Conservation (phyloP, 1,140 invertebrate genomes). For the Nasonia vitripennis region DNA sequence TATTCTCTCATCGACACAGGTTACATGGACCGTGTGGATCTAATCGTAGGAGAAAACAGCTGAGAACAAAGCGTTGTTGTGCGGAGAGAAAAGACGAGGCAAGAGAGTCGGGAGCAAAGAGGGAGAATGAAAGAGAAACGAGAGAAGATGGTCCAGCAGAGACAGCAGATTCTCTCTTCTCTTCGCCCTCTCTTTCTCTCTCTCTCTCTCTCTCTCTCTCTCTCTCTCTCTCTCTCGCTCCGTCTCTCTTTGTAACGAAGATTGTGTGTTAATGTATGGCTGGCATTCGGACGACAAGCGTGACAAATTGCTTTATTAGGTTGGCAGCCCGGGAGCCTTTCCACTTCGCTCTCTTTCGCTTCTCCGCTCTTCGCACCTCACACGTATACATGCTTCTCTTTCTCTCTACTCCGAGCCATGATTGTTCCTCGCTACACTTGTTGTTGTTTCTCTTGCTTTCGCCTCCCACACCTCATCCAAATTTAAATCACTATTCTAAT, state of each 20-base stretch:
- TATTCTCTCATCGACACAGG: too few relatives aligned
- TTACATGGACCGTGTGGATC: too few relatives aligned
- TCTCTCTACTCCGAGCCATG: constrained; percentile 30
- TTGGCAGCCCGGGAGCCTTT: constrained; percentile 72
- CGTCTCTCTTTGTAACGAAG: constrained; percentile 62
- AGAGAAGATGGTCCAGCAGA: constrained; percentile 41
- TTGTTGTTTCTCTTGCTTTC: neutral
- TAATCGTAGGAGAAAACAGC: neutral
- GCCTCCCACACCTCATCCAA: neutral
- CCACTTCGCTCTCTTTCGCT: constrained; percentile 59
- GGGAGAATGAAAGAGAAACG: constrained; percentile 33
- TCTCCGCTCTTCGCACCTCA: constrained; percentile 22
- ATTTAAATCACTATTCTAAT: too few relatives aligned
- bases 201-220: constrained; percentile 52
- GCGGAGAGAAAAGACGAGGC: constrained; percentile 20
- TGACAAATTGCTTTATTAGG: constrained; percentile 75
- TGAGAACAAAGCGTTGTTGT: constrained; percentile 38
- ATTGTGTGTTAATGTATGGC: constrained; percentile 73
- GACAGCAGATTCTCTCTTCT: constrained; percentile 40
- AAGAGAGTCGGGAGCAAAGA: constrained; percentile 48
- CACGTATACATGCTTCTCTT: neutral
- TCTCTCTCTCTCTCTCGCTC: neutral
- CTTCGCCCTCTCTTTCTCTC: constrained; percentile 50
- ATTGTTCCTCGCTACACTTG: neutral
- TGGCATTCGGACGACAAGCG: constrained; percentile 73